Evolutionary conservation across 2,797 vertebrate species (phyloP), one percentile per base, ranked within the genome.

Genomic region (Halcyon smyrnensis): DNA sequence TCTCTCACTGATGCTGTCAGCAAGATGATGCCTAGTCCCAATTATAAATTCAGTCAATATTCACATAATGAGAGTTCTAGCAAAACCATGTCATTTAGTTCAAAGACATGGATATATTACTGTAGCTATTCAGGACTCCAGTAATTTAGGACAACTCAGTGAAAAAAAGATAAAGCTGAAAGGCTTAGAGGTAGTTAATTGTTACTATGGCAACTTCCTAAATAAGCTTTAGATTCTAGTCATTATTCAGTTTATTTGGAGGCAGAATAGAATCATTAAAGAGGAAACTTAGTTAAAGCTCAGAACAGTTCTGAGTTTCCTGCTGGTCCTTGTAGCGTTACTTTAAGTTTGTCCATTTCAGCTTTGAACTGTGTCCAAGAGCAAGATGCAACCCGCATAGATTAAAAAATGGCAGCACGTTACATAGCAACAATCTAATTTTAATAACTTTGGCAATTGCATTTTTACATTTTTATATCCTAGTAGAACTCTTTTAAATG

Each of bases 31-130:
- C 68, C 84, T 85, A 56, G 68, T 77, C 76, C 41, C 80, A 95
- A 92, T 97, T 97, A 96, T 87, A 94, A 95, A 92, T 94, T 91
- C 93, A 94, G 91, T 92, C 93, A 93, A 94, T 95, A 95, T 65
- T 78, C 90, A 92, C 64, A 69, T 97, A 95, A 97, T 92, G 87
- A 97, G 64, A 45, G 43, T 87, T 89, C 91, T 70, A 94, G 94
- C n/a, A 90, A 96, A 96, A 93, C 65, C 85, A 57, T 92, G 87
- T 94, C 87, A 93, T 93, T 97, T 94, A 91, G 86, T 96, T 97
- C 96, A 96, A 97, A 96, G 83, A 87, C 90, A 45, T 32, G 48
- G 93, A 84, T 96, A 46, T 89, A 88, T 96, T 95, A 89, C 84
- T 89, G 75, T 87, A 94, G 87, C 79, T 82, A 86, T 92, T 97